A percentile compares a stretch with the other conserved stretches of the same genome.
Evolutionary conservation across 2,797 vertebrate species (phyloP).

Genomic region (Distichodus sexfasciatus): DNA sequence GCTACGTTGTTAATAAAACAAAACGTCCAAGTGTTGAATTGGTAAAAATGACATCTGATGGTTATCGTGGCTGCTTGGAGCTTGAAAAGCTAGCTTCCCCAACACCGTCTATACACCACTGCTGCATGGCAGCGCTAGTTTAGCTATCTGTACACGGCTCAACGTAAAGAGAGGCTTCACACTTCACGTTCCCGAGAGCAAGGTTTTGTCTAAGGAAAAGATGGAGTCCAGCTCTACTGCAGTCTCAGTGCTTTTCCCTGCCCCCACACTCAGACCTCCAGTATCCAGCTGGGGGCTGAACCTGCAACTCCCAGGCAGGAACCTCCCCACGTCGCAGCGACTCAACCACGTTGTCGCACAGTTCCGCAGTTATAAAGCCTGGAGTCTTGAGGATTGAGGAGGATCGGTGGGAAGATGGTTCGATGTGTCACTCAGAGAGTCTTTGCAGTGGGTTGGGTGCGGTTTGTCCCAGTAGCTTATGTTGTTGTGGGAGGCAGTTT

Average conservation of each 20-base stretch:
- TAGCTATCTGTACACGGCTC: not conserved
- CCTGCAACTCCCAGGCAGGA: not conserved
- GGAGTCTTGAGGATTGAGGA: not conserved
- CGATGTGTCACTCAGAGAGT: not conserved
- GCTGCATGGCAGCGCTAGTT: not conserved
- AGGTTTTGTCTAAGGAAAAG: not conserved
- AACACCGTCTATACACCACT: no score
- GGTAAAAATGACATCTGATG: no score
- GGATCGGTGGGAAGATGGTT: constrained; percentile 3
- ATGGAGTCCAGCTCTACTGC: not conserved
- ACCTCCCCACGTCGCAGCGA: not conserved
- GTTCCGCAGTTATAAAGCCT: not conserved
- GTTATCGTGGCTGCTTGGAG: no score
- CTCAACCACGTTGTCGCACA: not conserved
- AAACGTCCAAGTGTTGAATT: no score
- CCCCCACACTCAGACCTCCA: not conserved
- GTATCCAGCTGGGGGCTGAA: not conserved
- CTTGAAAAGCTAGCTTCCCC: no score
- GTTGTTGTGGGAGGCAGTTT: constrained; percentile 7
- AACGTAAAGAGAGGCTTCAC: not conserved
- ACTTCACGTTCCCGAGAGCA: not conserved
- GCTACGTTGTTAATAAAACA: no score
- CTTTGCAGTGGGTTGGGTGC: not conserved
- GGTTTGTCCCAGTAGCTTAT: not conserved
- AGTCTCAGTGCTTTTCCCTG: constrained; percentile 7